Evolutionary conservation across 2,888 invertebrate species (phyloP).

Genomic region (Brachypalpus laphriformis): DNA sequence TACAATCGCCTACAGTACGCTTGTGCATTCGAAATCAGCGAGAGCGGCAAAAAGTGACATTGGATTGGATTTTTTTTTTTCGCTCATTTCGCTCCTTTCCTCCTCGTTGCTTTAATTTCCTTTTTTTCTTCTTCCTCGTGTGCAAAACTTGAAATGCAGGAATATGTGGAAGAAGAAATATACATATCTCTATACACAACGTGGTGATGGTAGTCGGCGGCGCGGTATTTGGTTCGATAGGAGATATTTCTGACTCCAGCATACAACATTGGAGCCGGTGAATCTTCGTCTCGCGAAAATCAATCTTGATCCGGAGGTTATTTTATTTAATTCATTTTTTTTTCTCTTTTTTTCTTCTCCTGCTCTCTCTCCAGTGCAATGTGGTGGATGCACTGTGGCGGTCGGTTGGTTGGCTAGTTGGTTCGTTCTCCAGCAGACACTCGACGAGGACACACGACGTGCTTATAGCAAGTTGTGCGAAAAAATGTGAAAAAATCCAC

Average conservation of each 20-base stretch:
- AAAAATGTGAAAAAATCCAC: conserved; percentile 33
- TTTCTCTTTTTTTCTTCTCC: conserved; percentile 7
- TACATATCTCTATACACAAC: conserved; percentile 38
- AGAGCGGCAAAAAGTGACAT: conserved; percentile 73
- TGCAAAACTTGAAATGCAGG: conserved; percentile 74
- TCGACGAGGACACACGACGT: conserved; percentile 50
- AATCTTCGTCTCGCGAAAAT: conserved; percentile 71
- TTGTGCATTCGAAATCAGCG: conserved; percentile 70
- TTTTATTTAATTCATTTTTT: conserved; percentile 65
- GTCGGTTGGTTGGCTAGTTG: conserved; percentile 30
- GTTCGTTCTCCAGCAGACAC: conserved; percentile 40
- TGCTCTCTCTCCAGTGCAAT: conserved; percentile 53
- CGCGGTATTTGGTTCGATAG: conserved; percentile 62
- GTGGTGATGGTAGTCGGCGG: conserved; percentile 56
- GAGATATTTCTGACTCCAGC: conserved; percentile 43
- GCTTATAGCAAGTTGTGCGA: conserved; percentile 47
- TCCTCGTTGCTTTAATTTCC: conserved; percentile 24
- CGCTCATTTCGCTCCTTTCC: conserved; percentile 40
- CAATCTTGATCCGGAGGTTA: conserved; percentile 70
- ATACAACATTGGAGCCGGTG: conserved; percentile 64
- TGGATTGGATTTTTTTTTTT: conserved; percentile 58
- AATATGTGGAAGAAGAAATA: conserved; percentile 55
- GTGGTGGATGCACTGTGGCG: conserved; percentile 62
- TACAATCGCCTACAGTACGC: conserved; percentile 56
- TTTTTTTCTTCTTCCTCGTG: conserved; percentile 45